Conservation (phyloP, 2,888 invertebrate species). For the Lasioglossum vierecki region DNA sequence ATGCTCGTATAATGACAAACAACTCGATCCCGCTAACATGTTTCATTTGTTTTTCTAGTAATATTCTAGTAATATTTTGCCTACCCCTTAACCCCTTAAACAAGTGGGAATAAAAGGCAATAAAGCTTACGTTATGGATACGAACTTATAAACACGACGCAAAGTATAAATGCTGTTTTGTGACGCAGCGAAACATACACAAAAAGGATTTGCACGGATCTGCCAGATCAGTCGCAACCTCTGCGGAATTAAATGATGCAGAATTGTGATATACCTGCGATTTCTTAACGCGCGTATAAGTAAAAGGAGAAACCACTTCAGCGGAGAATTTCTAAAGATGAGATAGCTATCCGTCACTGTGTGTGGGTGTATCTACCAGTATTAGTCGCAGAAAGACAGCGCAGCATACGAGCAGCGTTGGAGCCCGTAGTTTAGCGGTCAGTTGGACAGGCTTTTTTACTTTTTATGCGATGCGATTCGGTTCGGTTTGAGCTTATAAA, state of each 20-base stretch:
- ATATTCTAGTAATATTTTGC: no score
- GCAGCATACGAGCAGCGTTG: not conserved
- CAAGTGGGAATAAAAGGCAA: not conserved
- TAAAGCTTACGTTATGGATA: not conserved
- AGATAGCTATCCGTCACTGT: not conserved
- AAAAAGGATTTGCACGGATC: not conserved
- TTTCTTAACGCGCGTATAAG: not conserved
- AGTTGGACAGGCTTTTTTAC: not conserved
- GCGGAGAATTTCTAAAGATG: not conserved
- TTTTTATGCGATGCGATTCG: slow-evolving; percentile 14
- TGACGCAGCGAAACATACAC: not conserved
- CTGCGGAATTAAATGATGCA: not conserved
- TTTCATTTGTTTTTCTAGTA: no score
- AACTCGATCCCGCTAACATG: no score
- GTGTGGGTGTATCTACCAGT: slow-evolving; percentile 5
- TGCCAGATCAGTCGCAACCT: not conserved
- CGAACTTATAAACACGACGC: not conserved
- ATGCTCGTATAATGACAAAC: no score
- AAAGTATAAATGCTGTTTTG: not conserved
- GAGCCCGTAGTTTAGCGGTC: not conserved
- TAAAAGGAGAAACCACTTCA: not conserved
- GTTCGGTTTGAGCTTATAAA: slow-evolving; percentile 23
- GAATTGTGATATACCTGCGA: not conserved
- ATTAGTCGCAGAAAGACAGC: not conserved
- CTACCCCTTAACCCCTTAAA: no score